Percentiles rank a stretch among this genome's conserved stretches.
These are phyloP conservation scores for Lepidochrysops patricia DNA, from an alignment of 2,888 invertebrate genomes.

Conservation along the genomic window DNA sequence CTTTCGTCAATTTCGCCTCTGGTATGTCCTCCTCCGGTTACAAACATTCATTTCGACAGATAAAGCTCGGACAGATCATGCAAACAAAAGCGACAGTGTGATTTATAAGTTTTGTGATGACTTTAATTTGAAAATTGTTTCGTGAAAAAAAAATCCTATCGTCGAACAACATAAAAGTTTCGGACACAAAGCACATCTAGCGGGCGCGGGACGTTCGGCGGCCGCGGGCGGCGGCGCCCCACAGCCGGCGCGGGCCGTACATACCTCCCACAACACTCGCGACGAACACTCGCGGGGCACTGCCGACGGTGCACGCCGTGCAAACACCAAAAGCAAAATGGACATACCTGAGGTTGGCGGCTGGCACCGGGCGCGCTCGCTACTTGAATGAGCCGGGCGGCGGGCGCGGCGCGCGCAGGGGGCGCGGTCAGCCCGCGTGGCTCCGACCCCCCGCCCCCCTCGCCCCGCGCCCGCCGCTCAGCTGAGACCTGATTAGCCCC, in stretches of 20 bases:
- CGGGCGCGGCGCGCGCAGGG: conserved; percentile 75
- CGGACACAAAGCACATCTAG: conserved; percentile 11
- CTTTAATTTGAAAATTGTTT: not conserved
- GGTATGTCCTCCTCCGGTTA: not conserved
- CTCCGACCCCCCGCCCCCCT: conserved; percentile 56
- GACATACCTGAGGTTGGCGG: conserved; percentile 72
- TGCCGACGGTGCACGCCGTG: conserved; percentile 44
- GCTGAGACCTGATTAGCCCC: conserved; percentile 72
- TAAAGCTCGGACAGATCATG: conserved; percentile 32
- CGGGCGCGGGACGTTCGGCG: conserved; percentile 10
- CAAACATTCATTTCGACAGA: conserved; percentile 13
- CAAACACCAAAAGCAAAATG: conserved; percentile 72
- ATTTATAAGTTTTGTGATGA: conserved; percentile 9
- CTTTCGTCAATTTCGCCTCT: conserved; percentile 1
- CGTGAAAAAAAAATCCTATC: not conserved
- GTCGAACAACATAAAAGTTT: conserved; percentile 2
- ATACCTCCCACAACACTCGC: conserved; percentile 43
- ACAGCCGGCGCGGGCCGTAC: conserved; percentile 41
- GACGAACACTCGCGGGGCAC: conserved; percentile 60
- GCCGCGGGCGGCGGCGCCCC: conserved; percentile 29
- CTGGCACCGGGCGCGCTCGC: conserved; percentile 68
- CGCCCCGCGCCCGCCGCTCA: conserved; percentile 44
- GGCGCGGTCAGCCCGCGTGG: conserved; percentile 77
- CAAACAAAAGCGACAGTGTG: conserved; percentile 30
- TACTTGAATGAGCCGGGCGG: conserved; percentile 72